These are phyloP conservation scores for Drosophila nr. perissopoda DNA, from an alignment of 2,888 invertebrate species.

Conservation along the genomic window DNA sequence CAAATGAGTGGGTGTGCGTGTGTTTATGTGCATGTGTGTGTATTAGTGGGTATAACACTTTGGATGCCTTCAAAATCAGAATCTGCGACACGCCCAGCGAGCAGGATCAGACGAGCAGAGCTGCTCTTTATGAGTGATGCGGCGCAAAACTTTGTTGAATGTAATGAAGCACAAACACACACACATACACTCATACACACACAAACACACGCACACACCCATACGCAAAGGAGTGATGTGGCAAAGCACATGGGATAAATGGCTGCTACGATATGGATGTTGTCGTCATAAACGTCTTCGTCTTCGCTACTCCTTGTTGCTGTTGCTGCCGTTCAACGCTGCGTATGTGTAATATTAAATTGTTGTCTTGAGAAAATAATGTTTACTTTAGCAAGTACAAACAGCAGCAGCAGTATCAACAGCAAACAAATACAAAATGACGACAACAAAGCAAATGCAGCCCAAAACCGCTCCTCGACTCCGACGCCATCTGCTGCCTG, in stretches of 20 bases:
- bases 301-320: constrained; percentile 4
- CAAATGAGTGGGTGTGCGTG: constrained; percentile 22
- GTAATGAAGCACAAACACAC: constrained; percentile 34
- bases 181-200: not conserved
- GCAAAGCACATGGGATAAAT: constrained; percentile 42
- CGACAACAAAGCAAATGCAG: not conserved
- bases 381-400: constrained; percentile 69
- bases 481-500: not conserved
- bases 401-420: constrained; percentile 46
- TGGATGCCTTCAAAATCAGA: constrained; percentile 35
- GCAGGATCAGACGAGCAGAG: constrained; percentile 13
- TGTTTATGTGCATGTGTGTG: not conserved
- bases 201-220: not conserved
- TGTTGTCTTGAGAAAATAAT: constrained; percentile 76
- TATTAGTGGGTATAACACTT: constrained; percentile 13
- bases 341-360: constrained; percentile 78
- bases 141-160: constrained; percentile 55
- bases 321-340: constrained; percentile 29
- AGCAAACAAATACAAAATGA: constrained; percentile 19
- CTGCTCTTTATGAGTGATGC: constrained; percentile 65
- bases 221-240: not conserved
- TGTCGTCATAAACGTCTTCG: constrained; percentile 58
- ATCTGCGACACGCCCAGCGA: constrained; percentile 49
- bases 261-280: constrained; percentile 47
- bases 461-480: not conserved